Conservation (phyloP, 2,888 invertebrate genomes). For the Diarsia brunnea region DNA sequence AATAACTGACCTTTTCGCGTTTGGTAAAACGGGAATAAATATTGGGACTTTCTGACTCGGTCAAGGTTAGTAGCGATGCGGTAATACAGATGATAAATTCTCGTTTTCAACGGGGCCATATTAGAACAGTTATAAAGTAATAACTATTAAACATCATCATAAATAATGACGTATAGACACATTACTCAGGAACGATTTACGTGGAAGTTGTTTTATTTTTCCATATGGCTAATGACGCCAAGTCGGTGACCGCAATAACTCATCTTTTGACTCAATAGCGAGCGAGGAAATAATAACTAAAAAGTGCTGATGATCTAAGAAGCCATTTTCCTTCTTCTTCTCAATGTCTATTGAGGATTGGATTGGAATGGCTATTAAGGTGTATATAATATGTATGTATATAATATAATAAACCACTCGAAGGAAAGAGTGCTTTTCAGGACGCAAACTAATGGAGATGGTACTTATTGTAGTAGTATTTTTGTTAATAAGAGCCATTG, state of each 20-base stretch:
- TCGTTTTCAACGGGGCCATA: slow-evolving; percentile 4
- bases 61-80: slow-evolving; percentile 21
- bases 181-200: slow-evolving; percentile 50
- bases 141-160: slow-evolving; percentile 21
- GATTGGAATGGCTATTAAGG: not conserved
- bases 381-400: no score
- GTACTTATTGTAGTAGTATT: not conserved
- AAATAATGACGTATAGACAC: slow-evolving; percentile 35
- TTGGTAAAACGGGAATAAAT: slow-evolving; percentile 32
- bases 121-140: slow-evolving; percentile 40
- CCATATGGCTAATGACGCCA: slow-evolving; percentile 54
- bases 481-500: not conserved
- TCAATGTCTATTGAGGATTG: slow-evolving; percentile 12
- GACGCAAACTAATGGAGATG: not conserved
- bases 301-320: slow-evolving; percentile 44
- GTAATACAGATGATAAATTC: slow-evolving; percentile 8
- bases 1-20: slow-evolving; percentile 44
- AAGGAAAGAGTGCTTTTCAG: not conserved
- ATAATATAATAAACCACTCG: not conserved
- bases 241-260: slow-evolving; percentile 56
- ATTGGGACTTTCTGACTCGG: slow-evolving; percentile 6
- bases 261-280: slow-evolving; percentile 53
- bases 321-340: slow-evolving; percentile 18
- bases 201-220: slow-evolving; percentile 45
- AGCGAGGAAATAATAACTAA: slow-evolving; percentile 42